Conservation (phyloP, 2,797 vertebrate species). For the Micropoecilia bifurca region DNA sequence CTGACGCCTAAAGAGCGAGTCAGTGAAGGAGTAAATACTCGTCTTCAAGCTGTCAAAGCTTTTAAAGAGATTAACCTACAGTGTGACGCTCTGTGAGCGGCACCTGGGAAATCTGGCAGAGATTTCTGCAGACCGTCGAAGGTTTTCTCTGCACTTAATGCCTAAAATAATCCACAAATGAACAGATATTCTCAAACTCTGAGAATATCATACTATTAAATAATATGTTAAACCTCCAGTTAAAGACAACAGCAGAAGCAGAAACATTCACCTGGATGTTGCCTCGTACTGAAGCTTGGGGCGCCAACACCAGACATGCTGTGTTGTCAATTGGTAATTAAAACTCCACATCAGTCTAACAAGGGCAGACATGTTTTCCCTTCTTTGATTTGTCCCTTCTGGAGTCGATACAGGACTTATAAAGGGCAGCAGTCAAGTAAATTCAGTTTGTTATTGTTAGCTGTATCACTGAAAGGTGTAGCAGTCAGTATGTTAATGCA, state of each 20-base stretch:
- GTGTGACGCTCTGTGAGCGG: neutral
- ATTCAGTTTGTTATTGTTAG: neutral
- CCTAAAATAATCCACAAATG: neutral
- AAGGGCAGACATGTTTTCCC: neutral
- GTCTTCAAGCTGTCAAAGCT: conserved; percentile 11
- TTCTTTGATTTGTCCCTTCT: neutral
- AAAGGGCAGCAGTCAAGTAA: neutral
- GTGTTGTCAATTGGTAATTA: neutral
- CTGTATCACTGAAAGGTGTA: neutral
- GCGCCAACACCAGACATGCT: neutral
- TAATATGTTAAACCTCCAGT: neutral
- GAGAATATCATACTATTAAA: neutral
- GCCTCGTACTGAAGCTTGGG: conserved; percentile 7
- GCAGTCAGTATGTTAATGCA: neutral
- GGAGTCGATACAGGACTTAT: neutral
- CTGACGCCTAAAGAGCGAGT: neutral
- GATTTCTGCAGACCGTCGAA: neutral
- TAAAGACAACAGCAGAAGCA: neutral
- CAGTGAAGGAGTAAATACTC: neutral
- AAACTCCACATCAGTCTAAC: neutral
- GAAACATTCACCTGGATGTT: neutral
- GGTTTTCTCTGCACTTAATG: neutral
- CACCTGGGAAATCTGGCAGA: conserved; percentile 13
- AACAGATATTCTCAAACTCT: neutral
- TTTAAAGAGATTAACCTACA: conserved; percentile 41